Base-by-base conservation (phyloP, 2,113 vertebrate species). In the Eulacestoma nigropectus region DNA sequence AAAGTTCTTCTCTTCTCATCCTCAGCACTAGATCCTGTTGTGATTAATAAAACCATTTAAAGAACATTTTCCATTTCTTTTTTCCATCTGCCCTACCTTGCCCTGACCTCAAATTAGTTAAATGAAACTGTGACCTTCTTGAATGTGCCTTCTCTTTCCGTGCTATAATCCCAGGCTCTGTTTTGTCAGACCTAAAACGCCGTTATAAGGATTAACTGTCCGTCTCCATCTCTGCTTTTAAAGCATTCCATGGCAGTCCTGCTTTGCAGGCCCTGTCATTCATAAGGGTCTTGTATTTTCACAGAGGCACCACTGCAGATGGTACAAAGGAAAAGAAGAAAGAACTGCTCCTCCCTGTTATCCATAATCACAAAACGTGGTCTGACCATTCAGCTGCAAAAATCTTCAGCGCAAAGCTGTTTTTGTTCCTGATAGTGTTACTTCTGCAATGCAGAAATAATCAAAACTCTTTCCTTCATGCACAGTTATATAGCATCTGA, bases 21-120 rank as follows among this genome's bases (percentile, higher is more conserved):
- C 41, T 60, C 53, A 75, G 32, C 41, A 46, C 37, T 84, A 89
- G 62, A 79, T 65, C 16, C 53, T 84, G 59, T 92, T 30, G 74
- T 56, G 33, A 55, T 84, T 88, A 94, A 67, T 59, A 85, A 94
- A 96, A 57, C 3, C 7, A 84, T 63, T 80, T 77, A 87, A 93
- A 80, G 33, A 84, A 77, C 32, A 56, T 90, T 94, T 94, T 89
- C 87, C 13, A 57, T 94, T 84, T 95, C 23, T 76, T 60, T 83
- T 91, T 89, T 81, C 81, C 87, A 90, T 84, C 60, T 94, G 42
- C 64, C 50, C 56, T 91, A 93, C 78, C 80, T 95, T 87, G 86
- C 69, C 85, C 91, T 75, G 69, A 94, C 76, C 68, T 95, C 87
- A 65, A 93, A 95, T 96, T 76, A 90, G 64, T 94, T 86, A 91